Evolutionary conservation across 2,797 vertebrate genomes (phyloP), one percentile per base, ranked within the genome.

Genomic region (Gadopsis marmoratus): DNA sequence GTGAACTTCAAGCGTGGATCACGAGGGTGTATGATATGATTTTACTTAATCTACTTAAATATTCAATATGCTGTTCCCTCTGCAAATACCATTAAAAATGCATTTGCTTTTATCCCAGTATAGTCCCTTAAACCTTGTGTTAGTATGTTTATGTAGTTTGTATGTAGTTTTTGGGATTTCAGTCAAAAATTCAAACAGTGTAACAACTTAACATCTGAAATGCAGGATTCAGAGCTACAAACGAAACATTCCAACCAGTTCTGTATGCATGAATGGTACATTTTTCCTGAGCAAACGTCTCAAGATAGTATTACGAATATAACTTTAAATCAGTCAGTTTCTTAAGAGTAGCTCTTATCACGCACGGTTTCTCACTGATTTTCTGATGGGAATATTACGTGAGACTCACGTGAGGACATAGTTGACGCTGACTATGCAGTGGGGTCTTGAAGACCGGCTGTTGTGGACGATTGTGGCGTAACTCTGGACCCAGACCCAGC

Each of bases 401-500:
- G 33, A 53, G 54, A 98, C 98, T 99, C 93, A 99, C 98, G 98
- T 99, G 87, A 99, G 97, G 74, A 99, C 98, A 1, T 99, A 99
- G 96, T 99, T 99, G 89, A 99, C 98, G 62, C 98, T 99, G 96
- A 99, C 98, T 45, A 99, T 99, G 77, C 98, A 99, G 93, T 99
- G 98, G 0, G 98, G 98, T 84, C 98, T 95, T 11, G 98, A 99
- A 0, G 98, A 99, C 67, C 98, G 96, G 94, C 98, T 99, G 95
- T 99, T 99, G 96, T 99, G 98, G 58, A 99, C 98, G 53, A 99
- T 99, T 45, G 98, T 99, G 77, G 98, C 97, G 7, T 99, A 99
- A 91, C 98, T 99, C 95, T 99, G 98, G 48, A 99, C 97, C 98
- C 98, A 99, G 10, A 99, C 98, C 98, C 98, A 99, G 88, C 98